phyloP scores from a whole-genome alignment of 2,113 vertebrate genomes.

The Lepus timidus region DNA sequence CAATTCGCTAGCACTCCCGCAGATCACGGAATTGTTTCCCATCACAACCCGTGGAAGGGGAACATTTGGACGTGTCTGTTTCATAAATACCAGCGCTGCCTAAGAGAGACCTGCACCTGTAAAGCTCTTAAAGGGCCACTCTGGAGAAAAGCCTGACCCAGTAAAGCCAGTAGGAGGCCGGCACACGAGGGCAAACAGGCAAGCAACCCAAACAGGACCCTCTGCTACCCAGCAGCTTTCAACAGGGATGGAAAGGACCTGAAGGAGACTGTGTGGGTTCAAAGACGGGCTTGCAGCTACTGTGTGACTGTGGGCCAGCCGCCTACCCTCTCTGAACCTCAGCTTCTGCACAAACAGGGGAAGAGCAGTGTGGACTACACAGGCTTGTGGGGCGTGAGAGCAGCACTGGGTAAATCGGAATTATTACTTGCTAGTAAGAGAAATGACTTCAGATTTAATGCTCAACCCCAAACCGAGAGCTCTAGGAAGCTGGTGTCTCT shows the following conservation, averaged over 20 bases:
- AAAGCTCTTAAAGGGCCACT: neutral
- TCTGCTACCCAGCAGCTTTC: neutral
- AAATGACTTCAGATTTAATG: neutral
- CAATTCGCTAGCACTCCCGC: neutral
- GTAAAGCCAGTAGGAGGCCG: neutral
- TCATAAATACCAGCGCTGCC: neutral
- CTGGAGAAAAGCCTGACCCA: neutral
- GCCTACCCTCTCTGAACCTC: neutral
- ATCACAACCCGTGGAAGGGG: neutral
- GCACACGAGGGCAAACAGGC: neutral
- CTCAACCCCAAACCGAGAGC: neutral
- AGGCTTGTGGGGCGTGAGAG: neutral
- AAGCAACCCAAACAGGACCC: neutral
- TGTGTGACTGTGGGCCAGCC: neutral
- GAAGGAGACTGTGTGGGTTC: neutral
- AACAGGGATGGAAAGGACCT: neutral
- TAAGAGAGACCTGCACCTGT: neutral
- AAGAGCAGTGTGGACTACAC: neutral
- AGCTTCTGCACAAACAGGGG: neutral
- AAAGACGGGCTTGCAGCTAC: neutral
- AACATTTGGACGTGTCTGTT: neutral
- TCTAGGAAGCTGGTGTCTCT: neutral
- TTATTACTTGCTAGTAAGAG: neutral
- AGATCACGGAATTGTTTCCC: neutral
- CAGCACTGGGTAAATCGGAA: neutral